A percentile compares a stretch with the other conserved stretches of the same genome.
phyloP scores from a whole-genome alignment of 2,797 vertebrate species.

The Megaceryle alcyon region DNA sequence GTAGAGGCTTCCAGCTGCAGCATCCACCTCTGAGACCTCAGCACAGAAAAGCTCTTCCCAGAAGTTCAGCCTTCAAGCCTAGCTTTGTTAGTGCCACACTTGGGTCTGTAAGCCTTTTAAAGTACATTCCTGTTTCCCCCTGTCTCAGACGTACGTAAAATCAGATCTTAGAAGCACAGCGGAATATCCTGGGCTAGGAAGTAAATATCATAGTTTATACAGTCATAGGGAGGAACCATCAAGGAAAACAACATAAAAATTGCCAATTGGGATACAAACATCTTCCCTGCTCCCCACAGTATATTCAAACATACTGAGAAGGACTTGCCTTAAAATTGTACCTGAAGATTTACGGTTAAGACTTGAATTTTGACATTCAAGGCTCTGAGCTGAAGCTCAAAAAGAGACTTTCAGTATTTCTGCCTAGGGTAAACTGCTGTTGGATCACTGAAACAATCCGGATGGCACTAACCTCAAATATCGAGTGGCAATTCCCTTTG shows the following conservation, averaged over 20 bases:
- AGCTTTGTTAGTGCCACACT: neutral
- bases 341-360: neutral
- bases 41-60: neutral
- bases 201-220: neutral
- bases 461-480: neutral
- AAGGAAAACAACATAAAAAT: neutral
- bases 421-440: neutral
- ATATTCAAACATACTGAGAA: neutral
- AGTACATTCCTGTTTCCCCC: neutral
- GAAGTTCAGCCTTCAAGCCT: neutral
- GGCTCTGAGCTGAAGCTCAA: neutral
- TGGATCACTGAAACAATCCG: neutral
- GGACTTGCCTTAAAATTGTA: neutral
- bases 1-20: neutral
- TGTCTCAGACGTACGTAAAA: neutral
- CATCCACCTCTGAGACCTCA: neutral
- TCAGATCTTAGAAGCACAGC: neutral
- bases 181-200: neutral
- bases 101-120: neutral
- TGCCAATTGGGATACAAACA: neutral
- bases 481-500: rapidly evolving
- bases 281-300: neutral
- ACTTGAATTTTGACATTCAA: neutral
- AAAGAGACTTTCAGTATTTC: neutral
- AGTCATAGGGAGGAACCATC: neutral